A percentile compares a stretch with the other conserved stretches of the same genome.
These are phyloP conservation scores for Paramormyrops hopkinsi DNA, from an alignment of 2,797 vertebrate genomes.

Conservation along the genomic window DNA sequence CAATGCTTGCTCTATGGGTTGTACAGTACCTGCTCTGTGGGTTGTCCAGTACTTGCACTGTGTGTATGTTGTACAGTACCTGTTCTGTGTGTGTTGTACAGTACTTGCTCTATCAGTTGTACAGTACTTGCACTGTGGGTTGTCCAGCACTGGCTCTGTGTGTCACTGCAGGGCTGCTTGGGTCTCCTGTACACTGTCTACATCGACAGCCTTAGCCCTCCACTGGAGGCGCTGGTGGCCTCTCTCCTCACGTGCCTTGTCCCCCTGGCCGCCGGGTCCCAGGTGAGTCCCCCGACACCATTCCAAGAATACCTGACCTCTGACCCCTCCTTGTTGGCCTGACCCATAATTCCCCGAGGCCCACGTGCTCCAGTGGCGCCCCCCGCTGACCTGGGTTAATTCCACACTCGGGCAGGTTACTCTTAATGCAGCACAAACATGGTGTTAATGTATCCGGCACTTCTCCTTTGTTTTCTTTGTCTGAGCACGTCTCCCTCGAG, in stretches of 20 bases:
- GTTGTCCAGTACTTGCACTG: not conserved
- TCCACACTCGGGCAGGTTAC: constrained; percentile 49
- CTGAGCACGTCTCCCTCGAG: not conserved
- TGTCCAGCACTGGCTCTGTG: not conserved
- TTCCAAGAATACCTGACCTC: constrained; percentile 52
- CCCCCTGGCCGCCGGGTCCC: constrained; percentile 85
- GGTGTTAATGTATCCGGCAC: constrained; percentile 41
- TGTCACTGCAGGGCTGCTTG: constrained; percentile 76
- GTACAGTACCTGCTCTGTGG: not conserved
- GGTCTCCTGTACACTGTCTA: constrained; percentile 93
- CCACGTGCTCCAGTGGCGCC: constrained; percentile 54
- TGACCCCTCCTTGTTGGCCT: constrained; percentile 42
- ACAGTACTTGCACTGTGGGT: not conserved
- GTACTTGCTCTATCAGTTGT: not conserved
- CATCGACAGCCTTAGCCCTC: constrained; percentile 82
- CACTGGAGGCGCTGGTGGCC: constrained; percentile 84
- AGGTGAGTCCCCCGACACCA: constrained; percentile 71
- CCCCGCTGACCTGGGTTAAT: constrained; percentile 50
- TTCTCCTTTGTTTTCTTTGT: not conserved
- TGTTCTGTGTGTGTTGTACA: not conserved
- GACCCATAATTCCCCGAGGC: constrained; percentile 43
- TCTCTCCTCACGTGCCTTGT: constrained; percentile 90
- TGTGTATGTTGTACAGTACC: not conserved
- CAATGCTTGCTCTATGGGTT: not conserved
- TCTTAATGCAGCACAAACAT: constrained; percentile 24